Evolutionary conservation across 2,888 invertebrate species (phyloP).

Genomic region (Eupithecia inturbata): DNA sequence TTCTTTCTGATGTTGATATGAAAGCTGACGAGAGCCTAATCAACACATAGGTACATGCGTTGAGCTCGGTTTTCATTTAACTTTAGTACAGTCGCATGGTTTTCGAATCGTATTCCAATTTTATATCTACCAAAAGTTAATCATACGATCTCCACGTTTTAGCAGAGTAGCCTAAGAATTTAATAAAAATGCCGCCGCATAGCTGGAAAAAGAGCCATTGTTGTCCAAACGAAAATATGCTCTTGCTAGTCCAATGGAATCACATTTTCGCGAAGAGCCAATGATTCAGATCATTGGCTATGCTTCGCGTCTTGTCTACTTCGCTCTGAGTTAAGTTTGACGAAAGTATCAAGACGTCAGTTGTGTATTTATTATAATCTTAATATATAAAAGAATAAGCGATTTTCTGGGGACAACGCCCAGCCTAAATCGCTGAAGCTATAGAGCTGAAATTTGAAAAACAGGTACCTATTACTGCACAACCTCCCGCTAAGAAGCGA

Average conservation of each 20-base stretch:
- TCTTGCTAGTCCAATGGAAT: background rate
- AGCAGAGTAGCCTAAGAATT: background rate
- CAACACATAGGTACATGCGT: background rate
- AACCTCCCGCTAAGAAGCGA: no score
- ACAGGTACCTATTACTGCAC: no score
- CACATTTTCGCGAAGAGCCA: no score
- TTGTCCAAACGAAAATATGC: background rate
- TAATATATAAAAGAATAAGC: no score
- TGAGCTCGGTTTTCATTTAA: background rate
- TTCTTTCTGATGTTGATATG: background rate
- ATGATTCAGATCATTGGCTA: no score
- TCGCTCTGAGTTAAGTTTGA: no score
- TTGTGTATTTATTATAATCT: no score
- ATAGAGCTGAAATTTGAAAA: no score
- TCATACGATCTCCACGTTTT: background rate
- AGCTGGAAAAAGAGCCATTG: background rate
- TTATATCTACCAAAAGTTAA: background rate
- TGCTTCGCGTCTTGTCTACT: no score
- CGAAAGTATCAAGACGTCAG: no score
- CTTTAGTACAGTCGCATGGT: background rate
- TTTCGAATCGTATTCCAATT: background rate
- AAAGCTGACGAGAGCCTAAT: background rate
- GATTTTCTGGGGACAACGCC: no score
- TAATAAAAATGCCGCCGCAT: background rate
- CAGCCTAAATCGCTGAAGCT: no score